Base-by-base conservation (phyloP, 1,140 invertebrate species). In the Panulirus ornatus region DNA sequence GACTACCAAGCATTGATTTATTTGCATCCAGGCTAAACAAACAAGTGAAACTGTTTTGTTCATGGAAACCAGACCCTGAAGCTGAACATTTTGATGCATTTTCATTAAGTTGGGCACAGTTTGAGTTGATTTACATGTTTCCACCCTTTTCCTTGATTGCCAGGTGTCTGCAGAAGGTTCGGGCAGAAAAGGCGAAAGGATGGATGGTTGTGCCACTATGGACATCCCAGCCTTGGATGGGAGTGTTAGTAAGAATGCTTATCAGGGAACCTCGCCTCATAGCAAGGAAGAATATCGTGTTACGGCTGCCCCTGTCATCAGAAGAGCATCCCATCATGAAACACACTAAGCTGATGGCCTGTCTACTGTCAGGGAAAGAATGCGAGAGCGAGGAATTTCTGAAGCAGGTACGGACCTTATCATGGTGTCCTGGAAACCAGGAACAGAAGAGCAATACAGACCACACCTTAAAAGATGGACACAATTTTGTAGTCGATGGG, bases 61-160 rank as follows among this genome's bases (percentile, higher is more conserved):
- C 79, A 3, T 82, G 79, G 51, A 54, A 82, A 82, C 79, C 79
- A 30, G 79, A 82, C 27, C 79, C 79, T n/a, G 79, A 82, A 2
- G 79, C 79, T 8, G 44, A 82, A 82, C 44, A 54, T 34, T 82
- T 82, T 47, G 44, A 82, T 82, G 79, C 47, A 9, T 82, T 82
- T 54, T 82, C 79, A 54, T 30, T 82, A 1, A 8, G 27, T 54
- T 54, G 79, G 79, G n/a, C 79, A 5, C 79, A 82, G 44, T 82
- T 82, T 82, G 79, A 82, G 27, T 22, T 82, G 16, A 54, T 82
- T 22, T 82, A 82, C 44, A 3, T 30, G 6, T 58, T 58, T 34
- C 79, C 79, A 22, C 51, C 79, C 44, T 82, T 82, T 82, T 22
- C 79, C 27, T 22, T 82, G 79, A 82, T 82, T 54, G 73, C 73